A percentile compares a stretch with the other conserved stretches of the same genome.
Evolutionary conservation across 30 jellyfish, hydroid and myxozoan genomes (phyloP).

Genomic region (Chrysaora quinquecirrha): DNA sequence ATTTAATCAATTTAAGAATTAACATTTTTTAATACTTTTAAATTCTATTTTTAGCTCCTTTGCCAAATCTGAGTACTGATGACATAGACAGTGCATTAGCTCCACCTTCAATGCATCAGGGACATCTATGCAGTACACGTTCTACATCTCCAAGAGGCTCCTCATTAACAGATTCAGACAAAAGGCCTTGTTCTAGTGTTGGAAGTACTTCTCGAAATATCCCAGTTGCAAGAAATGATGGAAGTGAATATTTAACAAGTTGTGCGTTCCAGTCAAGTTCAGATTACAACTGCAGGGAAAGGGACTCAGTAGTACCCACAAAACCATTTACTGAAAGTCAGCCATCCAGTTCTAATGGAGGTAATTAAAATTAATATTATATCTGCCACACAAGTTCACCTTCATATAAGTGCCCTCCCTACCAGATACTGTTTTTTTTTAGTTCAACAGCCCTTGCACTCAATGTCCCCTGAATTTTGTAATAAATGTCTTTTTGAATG

Average conservation of each 20-base stretch:
- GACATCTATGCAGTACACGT: conserved; percentile 59
- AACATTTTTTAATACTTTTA: not conserved
- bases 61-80: conserved; percentile 97
- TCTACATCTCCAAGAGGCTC: conserved; percentile 52
- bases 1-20: too few species aligned
- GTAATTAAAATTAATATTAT: too few species aligned
- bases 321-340: conserved; percentile 72
- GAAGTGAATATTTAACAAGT: conserved; percentile 96
- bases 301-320: conserved; percentile 98
- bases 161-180: conserved; percentile 79
- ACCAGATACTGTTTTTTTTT: too few species aligned
- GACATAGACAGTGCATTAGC: conserved; percentile 98
- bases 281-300: conserved; percentile 65
- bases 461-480: too few species aligned
- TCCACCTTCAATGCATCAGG: conserved; percentile 91
- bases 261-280: conserved; percentile 88
- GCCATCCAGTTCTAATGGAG: conserved; percentile 67
- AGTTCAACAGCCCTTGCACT: too few species aligned
- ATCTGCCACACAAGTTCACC: too few species aligned
- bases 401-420: too few species aligned
- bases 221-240: conserved; percentile 99
- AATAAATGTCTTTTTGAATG: too few species aligned
- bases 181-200: conserved; percentile 94
- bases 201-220: conserved; percentile 95
- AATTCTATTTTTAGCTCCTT: conserved; percentile 77